phyloP scores from a whole-genome alignment of 2,888 invertebrate species.

The Acrobasis consociella region DNA sequence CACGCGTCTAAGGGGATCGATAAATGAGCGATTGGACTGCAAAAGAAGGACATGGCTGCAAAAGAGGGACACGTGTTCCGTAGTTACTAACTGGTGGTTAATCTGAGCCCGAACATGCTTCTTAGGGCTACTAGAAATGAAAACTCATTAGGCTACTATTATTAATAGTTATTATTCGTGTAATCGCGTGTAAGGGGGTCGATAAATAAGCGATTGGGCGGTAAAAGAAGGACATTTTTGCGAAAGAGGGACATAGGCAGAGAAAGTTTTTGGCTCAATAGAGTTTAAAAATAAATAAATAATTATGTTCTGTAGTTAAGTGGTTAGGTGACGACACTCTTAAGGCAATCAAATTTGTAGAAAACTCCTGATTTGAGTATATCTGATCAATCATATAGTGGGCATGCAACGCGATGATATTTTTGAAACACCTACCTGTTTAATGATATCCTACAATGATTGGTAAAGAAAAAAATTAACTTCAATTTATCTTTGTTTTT shows the following conservation, averaged over 20 bases:
- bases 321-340: too few species aligned
- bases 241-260: neutral
- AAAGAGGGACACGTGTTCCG: conserved; percentile 28
- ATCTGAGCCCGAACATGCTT: conserved; percentile 16
- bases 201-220: conserved; percentile 53
- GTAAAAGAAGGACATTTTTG: conserved; percentile 29
- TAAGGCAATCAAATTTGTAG: too few species aligned
- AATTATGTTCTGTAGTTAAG: too few species aligned
- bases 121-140: neutral
- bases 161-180: conserved; percentile 34
- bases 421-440: too few species aligned
- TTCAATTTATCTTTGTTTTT: too few species aligned
- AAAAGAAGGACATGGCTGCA: conserved; percentile 33
- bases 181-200: conserved; percentile 57
- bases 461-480: too few species aligned
- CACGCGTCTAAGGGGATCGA: conserved; percentile 55
- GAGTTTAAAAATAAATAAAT: too few species aligned
- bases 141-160: neutral
- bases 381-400: too few species aligned
- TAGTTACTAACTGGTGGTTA: conserved; percentile 28
- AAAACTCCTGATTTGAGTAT: too few species aligned
- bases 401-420: too few species aligned
- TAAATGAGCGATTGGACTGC: conserved; percentile 50
- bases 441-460: too few species aligned
- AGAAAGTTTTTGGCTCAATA: too few species aligned